These are phyloP conservation scores for Callipepla squamata DNA, from an alignment of 2,113 vertebrate species.

Conservation along the genomic window DNA sequence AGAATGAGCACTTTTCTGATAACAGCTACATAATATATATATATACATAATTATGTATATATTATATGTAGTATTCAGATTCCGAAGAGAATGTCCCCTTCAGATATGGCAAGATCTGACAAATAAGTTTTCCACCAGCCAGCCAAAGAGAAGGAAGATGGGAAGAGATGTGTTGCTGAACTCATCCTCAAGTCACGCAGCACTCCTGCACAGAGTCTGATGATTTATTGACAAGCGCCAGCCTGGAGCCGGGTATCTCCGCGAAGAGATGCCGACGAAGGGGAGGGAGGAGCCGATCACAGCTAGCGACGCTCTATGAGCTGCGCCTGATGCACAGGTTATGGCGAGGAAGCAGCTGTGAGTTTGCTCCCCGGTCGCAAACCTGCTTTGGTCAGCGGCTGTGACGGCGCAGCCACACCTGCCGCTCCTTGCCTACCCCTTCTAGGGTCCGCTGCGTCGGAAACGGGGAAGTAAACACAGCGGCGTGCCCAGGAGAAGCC, in stretches of 20 bases:
- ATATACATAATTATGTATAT: too few species aligned
- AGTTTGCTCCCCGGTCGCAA: fast-evolving
- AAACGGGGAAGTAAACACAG: neutral
- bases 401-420: too few species aligned
- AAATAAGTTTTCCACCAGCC: neutral
- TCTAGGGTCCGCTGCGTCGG: neutral
- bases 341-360: fast-evolving
- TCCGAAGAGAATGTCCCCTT: neutral
- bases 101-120: neutral
- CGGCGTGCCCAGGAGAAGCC: too few species aligned
- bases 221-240: neutral
- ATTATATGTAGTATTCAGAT: neutral
- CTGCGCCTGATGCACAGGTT: fast-evolving
- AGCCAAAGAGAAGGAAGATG: neutral
- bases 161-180: fast-evolving
- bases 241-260: neutral
- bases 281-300: neutral
- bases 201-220: neutral
- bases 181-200: fast-evolving
- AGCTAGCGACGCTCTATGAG: neutral
- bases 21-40: neutral
- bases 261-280: neutral
- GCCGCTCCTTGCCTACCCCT: neutral
- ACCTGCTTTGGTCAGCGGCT: too few species aligned
- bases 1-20: neutral